These are phyloP conservation scores for Rostratula benghalensis DNA, from an alignment of 2,113 vertebrate species.

Conservation along the genomic window DNA sequence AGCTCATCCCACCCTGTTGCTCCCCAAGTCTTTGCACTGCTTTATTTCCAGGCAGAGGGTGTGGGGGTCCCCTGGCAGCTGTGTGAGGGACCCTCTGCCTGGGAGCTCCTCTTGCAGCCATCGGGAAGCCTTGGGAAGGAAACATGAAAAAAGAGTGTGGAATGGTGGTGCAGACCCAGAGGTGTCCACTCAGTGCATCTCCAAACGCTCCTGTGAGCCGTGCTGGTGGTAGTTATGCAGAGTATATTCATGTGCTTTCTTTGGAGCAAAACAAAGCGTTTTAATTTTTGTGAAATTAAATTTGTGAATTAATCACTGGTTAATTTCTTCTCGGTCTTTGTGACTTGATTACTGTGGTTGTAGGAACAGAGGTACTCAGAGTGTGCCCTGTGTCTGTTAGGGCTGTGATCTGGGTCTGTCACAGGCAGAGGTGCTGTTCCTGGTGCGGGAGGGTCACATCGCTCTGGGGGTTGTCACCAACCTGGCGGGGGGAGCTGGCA, in stretches of 20 bases:
- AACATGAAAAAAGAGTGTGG: neutral
- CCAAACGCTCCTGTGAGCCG: neutral
- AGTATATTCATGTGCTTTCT: neutral
- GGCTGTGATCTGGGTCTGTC: neutral
- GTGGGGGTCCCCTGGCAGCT: neutral
- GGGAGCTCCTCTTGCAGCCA: rapidly evolving
- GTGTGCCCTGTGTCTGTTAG: neutral
- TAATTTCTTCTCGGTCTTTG: neutral
- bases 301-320: neutral
- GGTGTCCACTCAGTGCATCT: rapidly evolving
- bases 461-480: neutral
- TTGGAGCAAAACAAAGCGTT: neutral
- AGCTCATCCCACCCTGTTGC: neutral
- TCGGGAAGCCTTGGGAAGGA: neutral
- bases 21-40: neutral
- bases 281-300: neutral
- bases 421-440: neutral
- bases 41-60: neutral
- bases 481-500: rapidly evolving
- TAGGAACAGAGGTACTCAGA: neutral
- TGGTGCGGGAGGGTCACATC: neutral
- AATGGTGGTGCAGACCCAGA: neutral
- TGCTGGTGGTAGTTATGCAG: neutral
- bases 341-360: neutral
- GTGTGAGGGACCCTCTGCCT: neutral